Conservation (phyloP, 2,797 vertebrate species). For the Bufotes viridis region DNA sequence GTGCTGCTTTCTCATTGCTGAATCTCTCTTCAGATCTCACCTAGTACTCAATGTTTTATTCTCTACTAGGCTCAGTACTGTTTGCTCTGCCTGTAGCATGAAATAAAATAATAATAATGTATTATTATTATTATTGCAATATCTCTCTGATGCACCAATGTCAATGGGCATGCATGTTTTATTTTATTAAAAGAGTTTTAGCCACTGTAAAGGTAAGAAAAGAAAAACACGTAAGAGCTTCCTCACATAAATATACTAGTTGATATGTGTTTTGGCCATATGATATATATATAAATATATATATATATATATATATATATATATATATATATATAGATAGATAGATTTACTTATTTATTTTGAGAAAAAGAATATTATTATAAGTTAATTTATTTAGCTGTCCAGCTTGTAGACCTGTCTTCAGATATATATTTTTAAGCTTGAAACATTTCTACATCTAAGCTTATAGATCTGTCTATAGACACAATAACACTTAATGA, state of each 20-base stretch:
- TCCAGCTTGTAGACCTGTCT: too few relatives aligned
- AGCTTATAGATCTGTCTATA: background rate
- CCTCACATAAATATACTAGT: background rate
- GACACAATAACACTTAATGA: background rate
- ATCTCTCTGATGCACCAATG: slow-evolving; percentile 41
- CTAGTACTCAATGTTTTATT: slow-evolving; percentile 74
- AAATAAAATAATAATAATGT: slow-evolving; percentile 70
- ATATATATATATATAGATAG: background rate
- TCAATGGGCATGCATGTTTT: slow-evolving; percentile 57
- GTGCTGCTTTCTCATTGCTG: slow-evolving; percentile 80
- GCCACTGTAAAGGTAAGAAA: slow-evolving; percentile 39
- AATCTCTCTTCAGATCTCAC: slow-evolving; percentile 75
- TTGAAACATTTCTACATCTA: background rate
- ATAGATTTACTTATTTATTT: too few relatives aligned
- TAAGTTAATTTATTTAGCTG: too few relatives aligned
- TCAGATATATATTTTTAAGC: background rate
- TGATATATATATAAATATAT: background rate
- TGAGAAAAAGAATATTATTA: too few relatives aligned
- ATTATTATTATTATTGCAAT: slow-evolving; percentile 43
- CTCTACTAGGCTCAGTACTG: slow-evolving; percentile 73
- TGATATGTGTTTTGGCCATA: background rate
- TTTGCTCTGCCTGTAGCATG: slow-evolving; percentile 82
- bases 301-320: background rate
- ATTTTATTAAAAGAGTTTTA: slow-evolving; percentile 27
- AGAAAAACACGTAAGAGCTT: background rate